Evolutionary conservation across 2,888 invertebrate species (phyloP), one percentile per base, ranked within the genome.

Genomic region (Lumbricus terrestris): DNA sequence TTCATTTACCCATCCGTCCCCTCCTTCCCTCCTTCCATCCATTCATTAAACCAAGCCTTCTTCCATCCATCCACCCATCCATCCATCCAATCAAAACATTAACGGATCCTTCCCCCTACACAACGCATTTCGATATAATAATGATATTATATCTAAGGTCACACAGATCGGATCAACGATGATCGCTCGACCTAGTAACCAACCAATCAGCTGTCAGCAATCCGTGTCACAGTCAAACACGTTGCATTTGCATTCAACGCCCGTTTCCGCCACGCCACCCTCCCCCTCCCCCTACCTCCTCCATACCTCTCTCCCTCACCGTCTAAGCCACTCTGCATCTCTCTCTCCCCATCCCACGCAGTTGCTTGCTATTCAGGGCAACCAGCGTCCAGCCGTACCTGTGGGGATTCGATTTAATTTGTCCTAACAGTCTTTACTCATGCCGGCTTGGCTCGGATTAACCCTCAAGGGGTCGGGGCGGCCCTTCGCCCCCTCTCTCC

Each of bases 361-460:
- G 0, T 13, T n/a, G 69, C 16, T 69, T 69, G 69, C 69, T 69
- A 69, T 69, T 69, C 69, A 69, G 69, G 5, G n/a, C 69, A 13
- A n/a, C 69, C 69, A n/a, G 69, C 13, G 29, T 29, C 69, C 69
- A 29, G n/a, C 0, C n/a, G n/a, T 69, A 69, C 69, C 69, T 69
- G 69, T n/a, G 69, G 69, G 69, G 69, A 69, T 69, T 69, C 69
- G 69, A 69, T 69, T 69, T 69, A 69, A 69, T 69, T 69, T 69
- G 69, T 69, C 69, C 69, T 69, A 69, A 69, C 69, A 69, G 69
- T 69, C 69, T n/a, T 69, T 69, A 69, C 69, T 69, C 69, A 69
- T 69, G 69, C 69, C 69, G 69, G 69, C 69, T 69, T n/a, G 69
- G n/a, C 69, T 69, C 69, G 69, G 69, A 69, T 69, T 69, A 69